Percentiles rank a stretch among this genome's conserved stretches.
phyloP scores from a whole-genome alignment of 2,888 invertebrate species.

The Andrena bicolor region DNA sequence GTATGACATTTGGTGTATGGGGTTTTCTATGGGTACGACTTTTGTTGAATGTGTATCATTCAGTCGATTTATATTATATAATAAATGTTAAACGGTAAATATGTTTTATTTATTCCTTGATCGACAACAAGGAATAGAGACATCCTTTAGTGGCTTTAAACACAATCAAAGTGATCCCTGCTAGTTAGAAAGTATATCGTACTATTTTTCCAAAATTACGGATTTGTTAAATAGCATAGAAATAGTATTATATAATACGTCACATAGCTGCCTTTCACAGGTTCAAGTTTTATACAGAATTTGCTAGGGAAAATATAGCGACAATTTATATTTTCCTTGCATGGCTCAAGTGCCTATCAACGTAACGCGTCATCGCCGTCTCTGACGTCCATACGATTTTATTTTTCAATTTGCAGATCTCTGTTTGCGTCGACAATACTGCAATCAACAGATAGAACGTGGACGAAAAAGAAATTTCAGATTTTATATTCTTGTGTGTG shows the following conservation, averaged over 20 bases:
- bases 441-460: slow-evolving; percentile 17
- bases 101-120: no score
- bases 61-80: no score
- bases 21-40: no score
- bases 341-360: slow-evolving; percentile 20
- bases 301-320: not conserved
- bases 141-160: no score
- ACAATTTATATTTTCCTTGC: slow-evolving; percentile 24
- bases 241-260: not conserved
- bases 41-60: not conserved
- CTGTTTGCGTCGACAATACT: not conserved
- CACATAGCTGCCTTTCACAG: not conserved
- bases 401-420: slow-evolving; percentile 40
- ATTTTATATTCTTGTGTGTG: not conserved
- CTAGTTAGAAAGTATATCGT: no score
- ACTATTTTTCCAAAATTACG: not conserved
- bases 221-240: not conserved
- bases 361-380: slow-evolving; percentile 28
- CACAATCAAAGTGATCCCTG: no score
- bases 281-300: not conserved
- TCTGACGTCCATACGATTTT: slow-evolving; percentile 38
- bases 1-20: no score
- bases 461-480: slow-evolving; percentile 1
- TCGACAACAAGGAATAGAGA: no score
- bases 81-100: no score